A percentile compares a stretch with the other conserved stretches of the same genome.
These are phyloP conservation scores for Brachypodius melanocephalos DNA, from an alignment of 2,113 vertebrate species.

Conservation along the genomic window DNA sequence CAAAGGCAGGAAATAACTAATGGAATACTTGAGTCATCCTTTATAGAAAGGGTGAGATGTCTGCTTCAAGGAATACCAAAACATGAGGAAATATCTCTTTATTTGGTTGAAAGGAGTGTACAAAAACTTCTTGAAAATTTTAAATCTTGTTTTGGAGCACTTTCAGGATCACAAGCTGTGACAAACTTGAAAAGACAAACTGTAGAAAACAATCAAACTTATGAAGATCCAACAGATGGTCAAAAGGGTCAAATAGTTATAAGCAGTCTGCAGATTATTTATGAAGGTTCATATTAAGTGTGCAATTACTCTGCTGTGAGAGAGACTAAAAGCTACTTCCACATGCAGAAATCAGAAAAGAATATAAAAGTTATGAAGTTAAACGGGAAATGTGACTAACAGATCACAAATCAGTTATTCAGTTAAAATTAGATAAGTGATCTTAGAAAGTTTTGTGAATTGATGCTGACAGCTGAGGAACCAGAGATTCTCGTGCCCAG, in stretches of 20 bases:
- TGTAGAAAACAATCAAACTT: background rate
- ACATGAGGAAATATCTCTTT: background rate
- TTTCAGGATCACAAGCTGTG: background rate
- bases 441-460: background rate
- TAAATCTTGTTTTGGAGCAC: background rate
- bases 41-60: background rate
- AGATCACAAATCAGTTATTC: background rate
- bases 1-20: constrained; percentile 1
- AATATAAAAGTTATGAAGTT: background rate
- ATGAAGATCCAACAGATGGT: background rate
- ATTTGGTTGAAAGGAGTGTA: background rate
- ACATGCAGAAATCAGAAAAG: background rate
- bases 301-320: background rate
- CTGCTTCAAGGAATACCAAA: background rate
- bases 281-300: background rate
- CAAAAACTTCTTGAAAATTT: background rate
- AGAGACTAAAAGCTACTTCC: background rate
- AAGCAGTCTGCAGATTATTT: background rate
- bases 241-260: background rate
- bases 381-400: background rate
- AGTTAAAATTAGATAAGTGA: background rate
- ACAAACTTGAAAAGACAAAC: background rate
- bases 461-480: background rate
- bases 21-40: constrained; percentile 31
- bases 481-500: background rate